phyloP scores from a whole-genome alignment of 2,113 vertebrate genomes.

The Cranoglanis bouderius region DNA sequence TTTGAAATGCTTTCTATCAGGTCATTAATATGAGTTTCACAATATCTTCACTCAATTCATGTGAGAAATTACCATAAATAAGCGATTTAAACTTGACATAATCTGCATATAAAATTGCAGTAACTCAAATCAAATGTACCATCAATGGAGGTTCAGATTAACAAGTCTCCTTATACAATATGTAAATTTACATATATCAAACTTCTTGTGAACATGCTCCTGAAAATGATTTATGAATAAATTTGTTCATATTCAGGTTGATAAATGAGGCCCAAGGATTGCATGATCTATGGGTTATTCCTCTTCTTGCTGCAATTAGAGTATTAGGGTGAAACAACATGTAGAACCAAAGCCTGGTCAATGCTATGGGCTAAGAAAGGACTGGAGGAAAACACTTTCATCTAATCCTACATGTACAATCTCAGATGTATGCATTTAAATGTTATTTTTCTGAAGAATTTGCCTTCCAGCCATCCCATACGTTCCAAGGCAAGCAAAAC shows the following conservation, averaged over 20 bases:
- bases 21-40: neutral
- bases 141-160: neutral
- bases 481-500: conserved; percentile 7
- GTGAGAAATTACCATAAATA: neutral
- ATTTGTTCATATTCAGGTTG: neutral
- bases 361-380: neutral
- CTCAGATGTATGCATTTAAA: conserved; percentile 42
- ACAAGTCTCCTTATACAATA: neutral
- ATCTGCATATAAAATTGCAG: neutral
- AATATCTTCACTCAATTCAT: neutral
- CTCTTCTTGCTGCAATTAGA: neutral
- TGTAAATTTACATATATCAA: neutral
- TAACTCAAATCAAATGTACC: neutral
- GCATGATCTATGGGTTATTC: neutral
- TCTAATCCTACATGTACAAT: conserved; percentile 21
- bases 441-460: conserved; percentile 1
- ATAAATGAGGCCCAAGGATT: neutral
- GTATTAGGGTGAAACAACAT: neutral
- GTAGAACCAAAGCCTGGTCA: neutral
- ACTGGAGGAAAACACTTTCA: neutral
- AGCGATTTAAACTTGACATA: neutral
- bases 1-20: neutral
- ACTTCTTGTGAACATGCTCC: neutral
- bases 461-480: conserved; percentile 4
- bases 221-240: neutral